phyloP scores from a whole-genome alignment of 2,797 vertebrate genomes.

The Sciurus vulgaris region DNA sequence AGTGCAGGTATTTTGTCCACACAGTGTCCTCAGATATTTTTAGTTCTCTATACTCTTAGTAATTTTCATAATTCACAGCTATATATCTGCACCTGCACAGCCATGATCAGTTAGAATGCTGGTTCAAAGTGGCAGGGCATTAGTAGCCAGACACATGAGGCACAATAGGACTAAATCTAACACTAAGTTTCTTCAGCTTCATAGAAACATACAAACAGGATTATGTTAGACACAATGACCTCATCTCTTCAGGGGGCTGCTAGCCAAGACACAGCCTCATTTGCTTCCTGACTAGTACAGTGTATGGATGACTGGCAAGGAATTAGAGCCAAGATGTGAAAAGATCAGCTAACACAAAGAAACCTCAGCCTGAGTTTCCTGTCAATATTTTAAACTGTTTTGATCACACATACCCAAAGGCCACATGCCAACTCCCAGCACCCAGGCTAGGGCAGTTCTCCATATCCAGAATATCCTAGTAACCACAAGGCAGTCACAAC shows the following conservation, averaged over 20 bases:
- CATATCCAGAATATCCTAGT: neutral
- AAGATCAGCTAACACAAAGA: neutral
- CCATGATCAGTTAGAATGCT: neutral
- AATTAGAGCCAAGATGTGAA: neutral
- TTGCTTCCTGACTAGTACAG: neutral
- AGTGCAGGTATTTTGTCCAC: neutral
- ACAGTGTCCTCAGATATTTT: neutral
- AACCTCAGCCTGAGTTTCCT: neutral
- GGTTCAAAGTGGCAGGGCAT: neutral
- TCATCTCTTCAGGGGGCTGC: neutral
- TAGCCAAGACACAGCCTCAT: neutral
- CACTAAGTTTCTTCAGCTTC: neutral
- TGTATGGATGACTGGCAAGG: neutral
- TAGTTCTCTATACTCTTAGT: neutral
- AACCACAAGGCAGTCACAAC: neutral
- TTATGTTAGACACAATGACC: neutral
- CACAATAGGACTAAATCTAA: neutral
- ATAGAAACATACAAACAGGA: neutral
- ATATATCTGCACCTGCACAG: neutral
- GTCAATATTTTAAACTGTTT: neutral
- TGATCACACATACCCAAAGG: neutral
- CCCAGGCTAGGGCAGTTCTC: too few relatives aligned
- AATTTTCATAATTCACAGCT: neutral
- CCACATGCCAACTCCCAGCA: neutral
- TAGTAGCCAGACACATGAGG: neutral